These are phyloP conservation scores for Amphilophus citrinellus DNA, from an alignment of 2,113 vertebrate genomes.

Conservation along the genomic window DNA sequence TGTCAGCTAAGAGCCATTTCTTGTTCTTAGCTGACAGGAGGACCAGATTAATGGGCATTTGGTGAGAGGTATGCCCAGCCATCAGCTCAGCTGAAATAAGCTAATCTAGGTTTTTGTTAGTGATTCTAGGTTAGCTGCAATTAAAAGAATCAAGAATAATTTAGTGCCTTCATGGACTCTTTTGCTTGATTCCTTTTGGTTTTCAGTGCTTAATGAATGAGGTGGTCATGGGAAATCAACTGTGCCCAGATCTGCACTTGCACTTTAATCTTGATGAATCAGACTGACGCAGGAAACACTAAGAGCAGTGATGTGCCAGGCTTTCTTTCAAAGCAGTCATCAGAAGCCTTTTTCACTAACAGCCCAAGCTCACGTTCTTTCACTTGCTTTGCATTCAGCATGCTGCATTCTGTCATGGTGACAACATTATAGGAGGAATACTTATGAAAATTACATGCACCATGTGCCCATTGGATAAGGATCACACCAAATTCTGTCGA, in stretches of 20 bases:
- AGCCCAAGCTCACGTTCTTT: background rate
- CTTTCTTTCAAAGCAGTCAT: conserved; percentile 16
- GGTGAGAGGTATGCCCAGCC: no score
- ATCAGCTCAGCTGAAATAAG: no score
- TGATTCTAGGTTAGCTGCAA: background rate
- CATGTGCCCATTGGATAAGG: conserved; percentile 3
- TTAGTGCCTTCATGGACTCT: background rate
- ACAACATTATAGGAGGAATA: conserved; percentile 7
- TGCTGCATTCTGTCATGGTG: background rate
- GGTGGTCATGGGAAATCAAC: background rate
- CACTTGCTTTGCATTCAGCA: background rate
- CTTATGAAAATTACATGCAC: conserved; percentile 28
- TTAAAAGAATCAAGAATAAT: background rate
- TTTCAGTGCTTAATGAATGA: conserved; percentile 14
- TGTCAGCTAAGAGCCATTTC: no score
- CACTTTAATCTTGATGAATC: conserved; percentile 23
- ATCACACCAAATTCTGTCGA: conserved; percentile 41
- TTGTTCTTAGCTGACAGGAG: no score
- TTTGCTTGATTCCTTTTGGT: background rate
- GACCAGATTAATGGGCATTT: no score
- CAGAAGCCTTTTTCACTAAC: background rate
- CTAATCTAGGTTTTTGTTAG: background rate
- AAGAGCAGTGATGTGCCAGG: background rate
- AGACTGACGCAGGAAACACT: background rate
- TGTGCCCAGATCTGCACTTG: background rate